Percentiles rank a stretch among this genome's conserved stretches.
Conservation (phyloP, 2,888 invertebrate species). For the Ormyrus thymus region DNA sequence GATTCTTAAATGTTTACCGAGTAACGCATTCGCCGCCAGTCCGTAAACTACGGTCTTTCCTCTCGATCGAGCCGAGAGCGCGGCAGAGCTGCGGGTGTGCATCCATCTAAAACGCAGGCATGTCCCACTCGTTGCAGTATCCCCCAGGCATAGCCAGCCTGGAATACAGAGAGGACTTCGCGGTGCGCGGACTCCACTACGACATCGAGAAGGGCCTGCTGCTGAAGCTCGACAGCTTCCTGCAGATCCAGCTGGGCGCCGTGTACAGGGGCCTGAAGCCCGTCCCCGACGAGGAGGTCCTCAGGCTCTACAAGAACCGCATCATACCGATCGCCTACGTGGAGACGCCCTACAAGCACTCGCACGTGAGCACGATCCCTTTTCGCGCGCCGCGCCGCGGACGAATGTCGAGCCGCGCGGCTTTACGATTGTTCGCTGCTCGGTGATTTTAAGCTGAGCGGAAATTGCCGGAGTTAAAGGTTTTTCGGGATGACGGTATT, state of each 20-base stretch:
- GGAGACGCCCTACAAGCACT: slow-evolving; percentile 84
- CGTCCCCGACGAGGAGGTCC: slow-evolving; percentile 89
- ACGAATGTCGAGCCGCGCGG: too few species aligned
- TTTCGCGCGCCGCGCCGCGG: too few species aligned
- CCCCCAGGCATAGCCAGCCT: slow-evolving; percentile 88
- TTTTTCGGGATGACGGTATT: too few species aligned
- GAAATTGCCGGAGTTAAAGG: too few species aligned
- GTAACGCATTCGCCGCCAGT: too few species aligned
- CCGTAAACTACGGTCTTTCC: too few species aligned
- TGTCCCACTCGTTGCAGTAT: slow-evolving; percentile 79
- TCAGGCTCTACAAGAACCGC: slow-evolving; percentile 88
- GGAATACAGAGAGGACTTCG: slow-evolving; percentile 94
- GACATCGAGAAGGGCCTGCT: slow-evolving; percentile 96
- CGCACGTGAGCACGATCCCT: slow-evolving; percentile 78
- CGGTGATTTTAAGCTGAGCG: too few species aligned
- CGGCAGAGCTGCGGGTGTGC: too few species aligned
- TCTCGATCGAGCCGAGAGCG: too few species aligned
- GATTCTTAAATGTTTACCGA: too few species aligned
- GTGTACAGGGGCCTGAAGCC: slow-evolving; percentile 92
- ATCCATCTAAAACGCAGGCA: too few species aligned
- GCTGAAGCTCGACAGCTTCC: slow-evolving; percentile 95
- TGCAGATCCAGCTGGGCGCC: slow-evolving; percentile 96
- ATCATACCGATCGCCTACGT: slow-evolving; percentile 92
- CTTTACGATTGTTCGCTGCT: too few species aligned
- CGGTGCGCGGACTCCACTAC: slow-evolving; percentile 97